Percentiles rank a stretch among this genome's conserved stretches.
These are phyloP conservation scores for Mizuhopecten yessoensis DNA, from an alignment of 1,140 invertebrate genomes.

Conservation along the genomic window DNA sequence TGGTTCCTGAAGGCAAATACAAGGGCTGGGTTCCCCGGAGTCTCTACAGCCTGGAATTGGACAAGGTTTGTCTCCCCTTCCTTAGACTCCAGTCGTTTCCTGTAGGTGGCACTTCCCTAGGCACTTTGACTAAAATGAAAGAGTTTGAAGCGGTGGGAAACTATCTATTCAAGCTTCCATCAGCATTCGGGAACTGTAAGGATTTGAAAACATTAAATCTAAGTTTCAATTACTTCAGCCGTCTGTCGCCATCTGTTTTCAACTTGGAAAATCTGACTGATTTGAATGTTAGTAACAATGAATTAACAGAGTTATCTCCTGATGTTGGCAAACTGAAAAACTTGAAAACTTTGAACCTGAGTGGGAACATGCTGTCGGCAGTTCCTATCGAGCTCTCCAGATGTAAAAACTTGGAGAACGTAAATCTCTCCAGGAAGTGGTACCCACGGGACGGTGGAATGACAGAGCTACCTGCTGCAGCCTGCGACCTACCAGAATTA, in stretches of 20 bases:
- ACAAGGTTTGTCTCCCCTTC: conserved; percentile 75
- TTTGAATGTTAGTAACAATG: conserved; percentile 76
- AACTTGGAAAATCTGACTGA: conserved; percentile 68
- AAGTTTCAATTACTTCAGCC: conserved; percentile 75
- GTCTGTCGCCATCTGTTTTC: conserved; percentile 74
- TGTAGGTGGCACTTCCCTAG: conserved; percentile 75
- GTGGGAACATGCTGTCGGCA: conserved; percentile 72
- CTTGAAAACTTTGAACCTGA: conserved; percentile 72
- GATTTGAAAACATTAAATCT: conserved; percentile 72
- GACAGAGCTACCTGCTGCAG: conserved; percentile 71
- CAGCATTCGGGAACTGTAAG: conserved; percentile 75
- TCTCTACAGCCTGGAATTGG: conserved; percentile 73
- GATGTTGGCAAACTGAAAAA: conserved; percentile 73
- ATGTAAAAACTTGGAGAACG: conserved; percentile 71
- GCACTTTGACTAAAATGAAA: conserved; percentile 70
- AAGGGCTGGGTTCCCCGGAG: conserved; percentile 78
- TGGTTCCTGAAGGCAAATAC: conserved; percentile 78
- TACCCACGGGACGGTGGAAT: conserved; percentile 74
- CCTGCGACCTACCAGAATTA: conserved; percentile 72
- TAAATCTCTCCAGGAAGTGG: conserved; percentile 79
- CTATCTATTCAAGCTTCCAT: conserved; percentile 72
- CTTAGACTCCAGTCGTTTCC: conserved; percentile 78
- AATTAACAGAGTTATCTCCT: conserved; percentile 66
- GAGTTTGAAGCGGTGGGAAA: conserved; percentile 77
- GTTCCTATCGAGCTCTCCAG: conserved; percentile 71